Percentiles rank a stretch among this genome's conserved stretches.
phyloP scores from a whole-genome alignment of 2,797 vertebrate genomes.

The Ispidina picta region DNA sequence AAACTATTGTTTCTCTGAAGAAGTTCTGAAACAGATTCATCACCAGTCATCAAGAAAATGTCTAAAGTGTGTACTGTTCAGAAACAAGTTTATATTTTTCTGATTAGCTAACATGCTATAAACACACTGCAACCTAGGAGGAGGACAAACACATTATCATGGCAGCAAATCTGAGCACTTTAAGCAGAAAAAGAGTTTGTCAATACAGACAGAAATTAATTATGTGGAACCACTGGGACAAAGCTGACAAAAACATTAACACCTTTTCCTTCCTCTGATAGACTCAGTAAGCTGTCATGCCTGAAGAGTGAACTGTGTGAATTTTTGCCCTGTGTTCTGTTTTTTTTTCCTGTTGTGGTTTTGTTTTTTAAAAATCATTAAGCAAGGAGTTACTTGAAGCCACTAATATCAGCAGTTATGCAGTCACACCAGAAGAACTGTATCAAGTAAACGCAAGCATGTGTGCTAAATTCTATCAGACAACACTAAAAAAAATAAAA shows the following conservation, averaged over 20 bases:
- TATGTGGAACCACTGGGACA: not conserved
- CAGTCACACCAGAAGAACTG: not conserved
- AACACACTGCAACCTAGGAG: not conserved
- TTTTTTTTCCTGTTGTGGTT: constrained; percentile 25
- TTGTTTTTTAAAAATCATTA: constrained; percentile 38
- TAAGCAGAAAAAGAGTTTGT: not conserved
- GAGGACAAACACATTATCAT: not conserved
- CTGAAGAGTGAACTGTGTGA: constrained; percentile 27
- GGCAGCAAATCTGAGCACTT: not conserved
- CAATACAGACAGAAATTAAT: not conserved
- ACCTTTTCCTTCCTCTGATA: constrained; percentile 49
- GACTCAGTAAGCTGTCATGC: not conserved
- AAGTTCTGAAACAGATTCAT: not conserved
- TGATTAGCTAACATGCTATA: not conserved
- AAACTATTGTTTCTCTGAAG: not conserved
- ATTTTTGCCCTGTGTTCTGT: not conserved
- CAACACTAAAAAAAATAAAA: not conserved
- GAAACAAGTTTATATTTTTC: not conserved
- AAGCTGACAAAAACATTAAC: constrained; percentile 38
- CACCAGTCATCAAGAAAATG: not conserved
- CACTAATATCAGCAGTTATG: not conserved
- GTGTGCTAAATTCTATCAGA: constrained; percentile 37
- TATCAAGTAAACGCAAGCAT: not conserved
- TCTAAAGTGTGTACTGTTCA: not conserved
- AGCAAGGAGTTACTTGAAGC: constrained; percentile 36